A percentile compares a stretch with the other conserved stretches of the same genome.
Evolutionary conservation across 2,113 vertebrate genomes (phyloP).

Genomic region (Alaudala cheleensis): DNA sequence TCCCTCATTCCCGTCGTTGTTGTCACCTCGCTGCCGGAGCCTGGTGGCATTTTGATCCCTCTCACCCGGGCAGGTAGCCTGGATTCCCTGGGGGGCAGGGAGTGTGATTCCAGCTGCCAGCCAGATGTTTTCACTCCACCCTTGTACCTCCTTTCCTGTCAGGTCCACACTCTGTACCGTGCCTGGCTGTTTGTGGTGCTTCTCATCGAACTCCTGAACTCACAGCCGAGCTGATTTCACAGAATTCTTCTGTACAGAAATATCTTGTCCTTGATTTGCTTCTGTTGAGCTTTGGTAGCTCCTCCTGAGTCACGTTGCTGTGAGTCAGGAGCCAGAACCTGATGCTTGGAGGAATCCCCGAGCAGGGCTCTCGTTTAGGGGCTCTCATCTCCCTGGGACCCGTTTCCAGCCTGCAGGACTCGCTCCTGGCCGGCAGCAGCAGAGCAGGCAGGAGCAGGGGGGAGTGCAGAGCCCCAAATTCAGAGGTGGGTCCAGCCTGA

Average conservation of each 20-base stretch:
- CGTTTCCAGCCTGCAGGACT: neutral
- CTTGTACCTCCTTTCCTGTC: neutral
- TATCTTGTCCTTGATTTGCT: conserved; percentile 8
- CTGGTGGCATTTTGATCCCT: neutral
- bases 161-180: rapidly evolving
- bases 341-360: neutral
- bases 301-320: neutral
- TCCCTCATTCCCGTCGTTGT: rapidly evolving
- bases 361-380: rapidly evolving
- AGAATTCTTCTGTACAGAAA: neutral
- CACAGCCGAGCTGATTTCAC: neutral
- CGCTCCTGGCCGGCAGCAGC: neutral
- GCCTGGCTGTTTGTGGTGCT: neutral
- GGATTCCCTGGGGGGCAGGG: neutral
- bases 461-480: neutral
- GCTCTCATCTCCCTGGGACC: neutral
- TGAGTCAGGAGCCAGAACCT: conserved; percentile 7
- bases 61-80: neutral
- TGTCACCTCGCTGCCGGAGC: neutral
- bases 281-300: neutral
- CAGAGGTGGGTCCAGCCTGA: neutral
- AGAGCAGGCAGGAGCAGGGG: neutral
- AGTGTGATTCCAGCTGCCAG: neutral
- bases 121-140: neutral
- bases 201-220: neutral